phyloP scores from a whole-genome alignment of 2,113 vertebrate genomes.

The Cnemophilus loriae region DNA sequence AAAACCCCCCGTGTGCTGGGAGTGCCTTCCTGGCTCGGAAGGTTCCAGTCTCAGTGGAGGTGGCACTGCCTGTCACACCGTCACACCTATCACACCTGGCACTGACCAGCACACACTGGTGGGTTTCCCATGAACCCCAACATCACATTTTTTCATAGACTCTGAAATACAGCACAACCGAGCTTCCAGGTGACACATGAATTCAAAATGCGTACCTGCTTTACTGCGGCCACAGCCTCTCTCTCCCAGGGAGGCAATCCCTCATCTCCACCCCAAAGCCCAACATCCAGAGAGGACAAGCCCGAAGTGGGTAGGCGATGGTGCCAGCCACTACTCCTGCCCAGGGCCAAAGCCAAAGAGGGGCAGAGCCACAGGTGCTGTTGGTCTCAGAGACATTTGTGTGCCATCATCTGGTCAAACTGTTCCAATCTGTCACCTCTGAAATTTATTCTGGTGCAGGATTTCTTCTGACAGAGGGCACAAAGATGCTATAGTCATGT shows the following conservation, averaged over 20 bases:
- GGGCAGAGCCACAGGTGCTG: constrained; percentile 15
- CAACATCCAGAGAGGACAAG: neutral
- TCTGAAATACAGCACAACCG: neutral
- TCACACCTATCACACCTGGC: neutral
- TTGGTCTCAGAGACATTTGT: neutral
- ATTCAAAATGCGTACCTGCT: neutral
- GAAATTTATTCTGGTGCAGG: constrained; percentile 45
- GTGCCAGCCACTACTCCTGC: neutral
- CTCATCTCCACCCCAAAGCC: neutral
- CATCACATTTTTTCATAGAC: neutral
- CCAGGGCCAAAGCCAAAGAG: neutral
- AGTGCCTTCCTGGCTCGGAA: neutral
- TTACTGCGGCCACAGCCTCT: neutral
- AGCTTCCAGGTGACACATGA: neutral
- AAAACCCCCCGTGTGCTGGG: accelerated
- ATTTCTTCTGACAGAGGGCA: constrained; percentile 25
- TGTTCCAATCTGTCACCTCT: constrained; percentile 50
- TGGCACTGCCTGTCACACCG: neutral
- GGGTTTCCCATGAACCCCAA: neutral
- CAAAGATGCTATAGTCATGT: constrained; percentile 47
- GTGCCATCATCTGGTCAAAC: constrained; percentile 52
- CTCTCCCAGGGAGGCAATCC: neutral
- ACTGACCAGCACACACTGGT: neutral
- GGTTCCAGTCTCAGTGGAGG: neutral
- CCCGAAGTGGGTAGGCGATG: neutral